These are phyloP conservation scores for Entomyzon cyanotis DNA, from an alignment of 2,113 vertebrate genomes.

Conservation along the genomic window DNA sequence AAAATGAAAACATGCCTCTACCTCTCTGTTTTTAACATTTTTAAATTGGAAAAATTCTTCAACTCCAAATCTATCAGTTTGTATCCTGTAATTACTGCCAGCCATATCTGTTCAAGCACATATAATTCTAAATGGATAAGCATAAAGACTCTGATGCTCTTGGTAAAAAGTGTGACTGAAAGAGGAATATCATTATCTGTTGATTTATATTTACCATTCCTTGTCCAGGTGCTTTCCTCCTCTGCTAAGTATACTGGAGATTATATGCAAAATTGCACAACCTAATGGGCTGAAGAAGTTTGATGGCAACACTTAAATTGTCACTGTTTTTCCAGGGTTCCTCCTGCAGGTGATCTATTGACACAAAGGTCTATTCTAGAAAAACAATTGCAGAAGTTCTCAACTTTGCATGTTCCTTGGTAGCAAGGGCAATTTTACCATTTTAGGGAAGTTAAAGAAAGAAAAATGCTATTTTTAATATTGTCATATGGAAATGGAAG, in stretches of 20 bases:
- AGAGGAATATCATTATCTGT: neutral
- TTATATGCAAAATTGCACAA: conserved; percentile 56
- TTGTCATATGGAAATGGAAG: neutral
- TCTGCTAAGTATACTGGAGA: neutral
- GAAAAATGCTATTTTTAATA: neutral
- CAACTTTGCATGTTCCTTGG: neutral
- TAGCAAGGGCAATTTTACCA: neutral
- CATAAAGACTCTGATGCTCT: neutral
- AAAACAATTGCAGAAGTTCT: neutral
- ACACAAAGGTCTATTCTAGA: neutral
- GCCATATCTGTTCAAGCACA: neutral
- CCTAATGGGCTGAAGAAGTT: conserved; percentile 57
- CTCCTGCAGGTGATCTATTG: neutral
- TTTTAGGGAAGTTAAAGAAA: neutral
- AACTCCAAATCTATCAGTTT: neutral
- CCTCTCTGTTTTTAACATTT: neutral
- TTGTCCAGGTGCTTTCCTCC: conserved; percentile 31
- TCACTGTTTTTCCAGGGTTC: conserved; percentile 17
- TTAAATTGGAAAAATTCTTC: neutral
- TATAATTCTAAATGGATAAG: conserved; percentile 10
- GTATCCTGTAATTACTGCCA: neutral
- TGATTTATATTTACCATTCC: conserved; percentile 23
- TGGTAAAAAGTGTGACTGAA: neutral
- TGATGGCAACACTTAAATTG: conserved; percentile 55
- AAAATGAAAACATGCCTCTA: neutral